Base-by-base conservation (phyloP, 2,797 vertebrate genomes). In the Zenarchopterus dispar region DNA sequence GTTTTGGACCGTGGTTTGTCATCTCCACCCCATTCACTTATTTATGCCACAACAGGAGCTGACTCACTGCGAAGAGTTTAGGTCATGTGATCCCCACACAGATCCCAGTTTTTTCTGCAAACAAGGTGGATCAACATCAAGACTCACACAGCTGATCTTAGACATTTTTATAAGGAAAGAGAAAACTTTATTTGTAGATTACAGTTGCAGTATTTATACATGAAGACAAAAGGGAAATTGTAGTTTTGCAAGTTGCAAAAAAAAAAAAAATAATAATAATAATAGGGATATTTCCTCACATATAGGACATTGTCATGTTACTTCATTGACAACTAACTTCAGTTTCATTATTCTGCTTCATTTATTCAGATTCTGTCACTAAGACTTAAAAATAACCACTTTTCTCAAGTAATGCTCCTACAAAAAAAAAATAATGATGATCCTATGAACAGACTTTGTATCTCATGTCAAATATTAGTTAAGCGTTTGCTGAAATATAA, bases 401-500 rank as follows among this genome's bases (percentile, higher is more conserved):
- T 56, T 60, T 62, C 7, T 4, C 47, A 18, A 68, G 15, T 49
- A 67, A 63, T 26, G 24, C 6, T 54, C 1, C 42, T 50, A 53
- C 28, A 28, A 28, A 28, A 5, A 28, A 61, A 78, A 61, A 31
- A 6, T 15, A 16, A 55, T 48, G 36, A 33, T 36, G 54, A 31
- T 17, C 22, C 45, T 47, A 21, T 7, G 39, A 33, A 41, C 1
- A 8, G 3, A 19, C 13, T 17, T 69, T 58, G 41, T 19, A 58
- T 18, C 17, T 65, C 31, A 45, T n/a, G 24, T 22, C 19, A 39
- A 50, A 16, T 46, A 15, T 16, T 18, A 11, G 10, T 36, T 18
- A 59, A 67, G 50, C 1, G 54, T 39, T 8, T 56, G 5, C 58
- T 63, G 50, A 62, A 63, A 62, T 0, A 60, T 46, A 48, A 54